Conservation (phyloP, 1,140 invertebrate species). For the Drosophila sp. region DNA sequence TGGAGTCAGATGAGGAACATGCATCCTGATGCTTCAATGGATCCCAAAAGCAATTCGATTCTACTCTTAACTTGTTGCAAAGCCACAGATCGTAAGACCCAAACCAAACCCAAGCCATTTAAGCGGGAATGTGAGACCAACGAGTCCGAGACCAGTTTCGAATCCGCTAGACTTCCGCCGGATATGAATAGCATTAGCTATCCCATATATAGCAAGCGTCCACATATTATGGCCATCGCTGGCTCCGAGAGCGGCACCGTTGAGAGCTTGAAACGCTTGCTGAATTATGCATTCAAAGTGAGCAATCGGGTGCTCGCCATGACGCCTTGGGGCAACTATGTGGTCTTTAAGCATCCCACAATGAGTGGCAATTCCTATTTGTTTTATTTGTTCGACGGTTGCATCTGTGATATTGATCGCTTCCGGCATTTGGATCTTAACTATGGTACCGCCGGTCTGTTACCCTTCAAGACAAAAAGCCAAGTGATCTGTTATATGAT, state of each 20-base stretch:
- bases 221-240: conserved; percentile 62
- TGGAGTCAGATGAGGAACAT: neutral
- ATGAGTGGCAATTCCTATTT: conserved; percentile 2
- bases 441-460: conserved; percentile 65
- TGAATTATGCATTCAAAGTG: conserved; percentile 59
- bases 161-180: conserved; percentile 1
- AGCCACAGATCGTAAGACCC: too few relatives aligned
- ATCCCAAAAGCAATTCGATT: too few relatives aligned
- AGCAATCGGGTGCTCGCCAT: conserved; percentile 69
- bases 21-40: too few relatives aligned
- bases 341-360: conserved; percentile 56
- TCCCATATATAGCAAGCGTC: conserved; percentile 58
- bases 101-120: neutral
- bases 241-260: conserved; percentile 71
- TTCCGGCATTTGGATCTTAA: conserved; percentile 72
- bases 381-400: conserved; percentile 69
- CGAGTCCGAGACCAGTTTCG: neutral
- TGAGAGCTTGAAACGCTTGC: conserved; percentile 55
- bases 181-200: conserved; percentile 13
- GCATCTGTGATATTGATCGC: conserved; percentile 72
- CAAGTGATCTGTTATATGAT: conserved; percentile 60
- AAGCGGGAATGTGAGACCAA: neutral
- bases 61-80: too few relatives aligned
- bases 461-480: conserved; percentile 41
- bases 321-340: conserved; percentile 81